Percentiles rank a stretch among this genome's conserved stretches.
These are phyloP conservation scores for Oscheius sp. DNA, from an alignment of 2,888 invertebrate genomes.

Conservation along the genomic window DNA sequence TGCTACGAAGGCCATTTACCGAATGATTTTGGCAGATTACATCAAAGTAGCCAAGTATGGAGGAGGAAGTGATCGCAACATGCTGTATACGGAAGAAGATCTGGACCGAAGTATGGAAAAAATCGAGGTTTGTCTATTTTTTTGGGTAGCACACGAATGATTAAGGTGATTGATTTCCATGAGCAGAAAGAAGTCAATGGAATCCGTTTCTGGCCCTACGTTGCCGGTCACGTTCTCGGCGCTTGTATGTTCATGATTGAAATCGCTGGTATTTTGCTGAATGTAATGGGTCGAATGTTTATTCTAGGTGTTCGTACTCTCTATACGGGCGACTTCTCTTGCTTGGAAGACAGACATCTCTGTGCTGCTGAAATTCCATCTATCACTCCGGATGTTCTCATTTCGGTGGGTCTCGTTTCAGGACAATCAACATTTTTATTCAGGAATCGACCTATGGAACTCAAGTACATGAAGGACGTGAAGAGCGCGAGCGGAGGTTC, in stretches of 20 bases:
- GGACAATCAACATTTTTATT: background rate
- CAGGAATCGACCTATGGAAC: slow-evolving; percentile 98
- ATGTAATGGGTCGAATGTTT: no score
- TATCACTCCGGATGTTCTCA: slow-evolving; percentile 93
- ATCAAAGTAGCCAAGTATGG: slow-evolving; percentile 82
- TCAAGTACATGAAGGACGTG: slow-evolving; percentile 97
- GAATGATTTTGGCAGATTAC: slow-evolving; percentile 97
- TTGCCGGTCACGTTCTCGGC: slow-evolving; percentile 97
- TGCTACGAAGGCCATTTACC: slow-evolving; percentile 98
- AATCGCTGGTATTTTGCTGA: slow-evolving; percentile 82
- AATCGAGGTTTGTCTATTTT: slow-evolving; percentile 83
- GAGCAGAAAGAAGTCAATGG: slow-evolving; percentile 95
- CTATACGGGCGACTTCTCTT: slow-evolving; percentile 93
- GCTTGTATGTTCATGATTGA: slow-evolving; percentile 99
- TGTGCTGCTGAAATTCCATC: slow-evolving; percentile 99
- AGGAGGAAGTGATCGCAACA: slow-evolving; percentile 74
- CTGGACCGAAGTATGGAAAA: slow-evolving; percentile 97
- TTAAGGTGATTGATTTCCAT: slow-evolving; percentile 78
- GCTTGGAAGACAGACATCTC: slow-evolving; percentile 97
- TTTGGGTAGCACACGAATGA: background rate
- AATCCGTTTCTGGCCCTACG: slow-evolving; percentile 97
- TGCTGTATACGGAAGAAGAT: slow-evolving; percentile 96
- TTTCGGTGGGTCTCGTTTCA: slow-evolving; percentile 79
- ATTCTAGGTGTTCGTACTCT: slow-evolving; percentile 80
- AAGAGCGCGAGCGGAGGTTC: slow-evolving; percentile 88